Evolutionary conservation across 2,888 invertebrate genomes (phyloP), one percentile per base, ranked within the genome.

Genomic region (Eilema caniola): DNA sequence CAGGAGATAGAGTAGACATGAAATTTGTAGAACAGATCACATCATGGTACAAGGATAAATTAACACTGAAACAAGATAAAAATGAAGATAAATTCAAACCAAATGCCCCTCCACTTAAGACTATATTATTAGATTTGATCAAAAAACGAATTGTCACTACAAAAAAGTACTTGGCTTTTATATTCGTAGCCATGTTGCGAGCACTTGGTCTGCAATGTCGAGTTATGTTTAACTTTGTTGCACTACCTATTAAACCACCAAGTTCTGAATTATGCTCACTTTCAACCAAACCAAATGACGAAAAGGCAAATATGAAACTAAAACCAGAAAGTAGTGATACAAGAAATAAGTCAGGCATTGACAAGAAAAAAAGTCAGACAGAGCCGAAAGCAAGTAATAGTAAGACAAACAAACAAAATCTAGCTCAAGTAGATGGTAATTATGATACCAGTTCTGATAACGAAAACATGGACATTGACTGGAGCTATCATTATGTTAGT

Each of bases 151-250:
- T 95, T 75, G 96, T 97, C 0, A 93, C 96, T 53, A 96, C 96
- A 83, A 96, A 96, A 77, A 97, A 97, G 83, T 97, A 97, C 93
- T 95, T 97, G 74, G 96, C 97, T 66, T 96, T 97, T 84, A 96
- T 98, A 83, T 98, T 98, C 91, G 95, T 98, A 53, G 96, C 97
- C 31, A 95, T 98, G 84, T 89, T 98, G 63, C 96, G 99, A 86
- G 96, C 97, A 59, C 95, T 99, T 79, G 98, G 98, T 0, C 93
- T 98, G 72, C 97, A 98, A 85, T 97, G 97, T 83, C 96, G 99
- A 66, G 90, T 99, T 47, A 96, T 99, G 74, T 95, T 98, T 66
- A 98, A 98, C 77, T 96, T 99, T 83, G 97, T 97, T 82, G 97
- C 98, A 3, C 93, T 98, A 69, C 97, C 98, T 0, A 88, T 98